Percentiles rank a stretch among this genome's conserved stretches.
Evolutionary conservation across 2,797 vertebrate species (phyloP).

Genomic region (Hoplostethus atlanticus): DNA sequence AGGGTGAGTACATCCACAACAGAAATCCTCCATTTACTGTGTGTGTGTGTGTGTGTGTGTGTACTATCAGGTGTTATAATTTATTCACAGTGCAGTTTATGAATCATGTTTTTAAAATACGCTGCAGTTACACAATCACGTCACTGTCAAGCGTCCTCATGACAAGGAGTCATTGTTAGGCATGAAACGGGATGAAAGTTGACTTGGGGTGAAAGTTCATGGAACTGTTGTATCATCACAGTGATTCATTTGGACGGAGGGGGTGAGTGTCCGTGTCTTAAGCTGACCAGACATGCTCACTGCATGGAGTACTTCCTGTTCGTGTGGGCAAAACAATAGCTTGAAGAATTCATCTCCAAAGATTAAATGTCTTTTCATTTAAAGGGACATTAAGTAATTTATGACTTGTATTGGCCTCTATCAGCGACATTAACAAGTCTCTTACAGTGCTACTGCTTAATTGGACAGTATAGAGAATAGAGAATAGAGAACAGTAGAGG

Average conservation of each 20-base stretch:
- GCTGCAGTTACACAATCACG: constrained; percentile 39
- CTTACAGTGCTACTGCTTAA: no score
- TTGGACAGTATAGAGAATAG: no score
- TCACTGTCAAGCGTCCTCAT: constrained; percentile 29
- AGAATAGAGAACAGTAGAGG: no score
- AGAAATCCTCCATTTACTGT: not conserved
- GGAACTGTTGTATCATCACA: constrained; percentile 7
- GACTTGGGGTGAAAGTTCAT: constrained; percentile 37
- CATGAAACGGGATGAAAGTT: constrained; percentile 39
- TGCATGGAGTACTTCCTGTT: constrained; percentile 44
- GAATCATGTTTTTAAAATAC: not conserved
- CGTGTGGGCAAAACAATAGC: constrained; percentile 28
- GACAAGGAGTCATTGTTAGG: constrained; percentile 43
- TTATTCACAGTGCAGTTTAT: constrained; percentile 17
- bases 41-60: no score
- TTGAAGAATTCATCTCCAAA: constrained; percentile 8
- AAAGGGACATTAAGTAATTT: not conserved
- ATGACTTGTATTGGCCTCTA: no score
- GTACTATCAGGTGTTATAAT: not conserved
- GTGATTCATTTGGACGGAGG: constrained; percentile 40
- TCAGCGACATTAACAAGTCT: no score
- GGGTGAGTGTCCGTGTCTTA: constrained; percentile 1
- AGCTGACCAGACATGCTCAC: constrained; percentile 38
- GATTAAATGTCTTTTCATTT: not conserved
- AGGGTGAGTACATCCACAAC: constrained; percentile 84